phyloP scores from a whole-genome alignment of 2,888 invertebrate genomes.

The Apodemia mormo region DNA sequence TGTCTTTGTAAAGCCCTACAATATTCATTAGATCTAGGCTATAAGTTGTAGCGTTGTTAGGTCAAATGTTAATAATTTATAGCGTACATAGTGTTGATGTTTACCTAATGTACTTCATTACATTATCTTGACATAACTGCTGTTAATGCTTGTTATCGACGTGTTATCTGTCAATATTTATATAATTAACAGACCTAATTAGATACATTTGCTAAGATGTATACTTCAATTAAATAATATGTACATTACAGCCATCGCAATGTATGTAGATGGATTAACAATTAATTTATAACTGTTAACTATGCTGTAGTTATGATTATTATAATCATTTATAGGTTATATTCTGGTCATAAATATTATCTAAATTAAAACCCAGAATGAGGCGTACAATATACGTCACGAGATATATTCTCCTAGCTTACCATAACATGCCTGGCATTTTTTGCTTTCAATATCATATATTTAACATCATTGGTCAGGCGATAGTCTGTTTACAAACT shows the following conservation, averaged over 20 bases:
- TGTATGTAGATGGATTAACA: background rate
- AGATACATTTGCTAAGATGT: slow-evolving; percentile 32
- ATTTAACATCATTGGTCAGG: too few relatives aligned
- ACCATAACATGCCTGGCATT: too few relatives aligned
- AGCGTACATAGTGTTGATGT: slow-evolving; percentile 11
- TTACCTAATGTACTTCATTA: slow-evolving; percentile 16
- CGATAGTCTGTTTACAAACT: too few relatives aligned
- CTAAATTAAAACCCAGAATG: too few relatives aligned
- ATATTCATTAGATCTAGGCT: slow-evolving; percentile 2
- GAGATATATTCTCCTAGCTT: too few relatives aligned
- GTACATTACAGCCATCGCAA: background rate
- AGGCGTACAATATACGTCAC: too few relatives aligned
- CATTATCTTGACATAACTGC: slow-evolving; percentile 16
- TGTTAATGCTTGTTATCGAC: slow-evolving; percentile 12
- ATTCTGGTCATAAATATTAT: too few relatives aligned
- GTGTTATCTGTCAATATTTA: slow-evolving; percentile 21
- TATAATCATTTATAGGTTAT: background rate
- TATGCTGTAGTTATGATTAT: background rate
- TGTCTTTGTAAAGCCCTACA: background rate
- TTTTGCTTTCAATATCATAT: too few relatives aligned
- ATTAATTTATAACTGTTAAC: background rate
- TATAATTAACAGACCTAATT: slow-evolving; percentile 31
- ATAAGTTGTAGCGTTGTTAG: slow-evolving; percentile 4
- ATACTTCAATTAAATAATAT: slow-evolving; percentile 3
- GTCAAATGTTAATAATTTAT: slow-evolving; percentile 16